Conservation (phyloP, 1,140 invertebrate genomes). For the Anastrepha obliqua region DNA sequence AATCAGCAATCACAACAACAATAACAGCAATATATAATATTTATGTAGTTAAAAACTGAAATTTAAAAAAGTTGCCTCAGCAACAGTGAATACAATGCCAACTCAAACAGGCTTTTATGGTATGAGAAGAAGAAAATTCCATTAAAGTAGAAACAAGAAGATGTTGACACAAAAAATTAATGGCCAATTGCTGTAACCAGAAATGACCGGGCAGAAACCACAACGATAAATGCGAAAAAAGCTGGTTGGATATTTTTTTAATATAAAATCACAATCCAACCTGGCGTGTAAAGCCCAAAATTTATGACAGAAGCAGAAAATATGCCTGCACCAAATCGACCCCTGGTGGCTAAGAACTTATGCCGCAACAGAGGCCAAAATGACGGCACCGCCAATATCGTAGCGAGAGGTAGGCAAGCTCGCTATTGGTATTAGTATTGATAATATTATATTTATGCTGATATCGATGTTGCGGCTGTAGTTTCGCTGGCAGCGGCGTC, state of each 20-base stretch:
- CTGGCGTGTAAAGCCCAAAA: background rate
- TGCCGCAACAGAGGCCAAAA: background rate
- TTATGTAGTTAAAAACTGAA: background rate
- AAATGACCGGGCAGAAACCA: background rate
- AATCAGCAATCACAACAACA: background rate
- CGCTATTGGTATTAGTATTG: background rate
- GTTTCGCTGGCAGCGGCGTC: background rate
- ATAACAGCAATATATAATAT: background rate
- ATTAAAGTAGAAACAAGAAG: background rate
- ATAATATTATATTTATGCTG: background rate
- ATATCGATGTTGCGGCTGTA: background rate
- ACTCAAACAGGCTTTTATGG: slow-evolving; percentile 5
- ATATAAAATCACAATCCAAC: background rate
- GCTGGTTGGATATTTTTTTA: background rate
- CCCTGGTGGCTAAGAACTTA: background rate
- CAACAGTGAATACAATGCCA: slow-evolving; percentile 23
- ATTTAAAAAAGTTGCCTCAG: slow-evolving; percentile 26
- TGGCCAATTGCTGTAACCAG: slow-evolving; percentile 29
- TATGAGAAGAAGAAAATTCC: slow-evolving; percentile 25
- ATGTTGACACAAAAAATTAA: slow-evolving; percentile 42
- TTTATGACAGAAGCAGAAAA: slow-evolving; percentile 25
- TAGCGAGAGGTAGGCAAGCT: background rate
- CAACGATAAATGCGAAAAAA: background rate
- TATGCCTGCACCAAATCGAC: slow-evolving; percentile 9
- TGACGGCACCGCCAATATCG: background rate